Conservation (phyloP, 2,113 vertebrate species). For the Pyxicephalus adspersus region DNA sequence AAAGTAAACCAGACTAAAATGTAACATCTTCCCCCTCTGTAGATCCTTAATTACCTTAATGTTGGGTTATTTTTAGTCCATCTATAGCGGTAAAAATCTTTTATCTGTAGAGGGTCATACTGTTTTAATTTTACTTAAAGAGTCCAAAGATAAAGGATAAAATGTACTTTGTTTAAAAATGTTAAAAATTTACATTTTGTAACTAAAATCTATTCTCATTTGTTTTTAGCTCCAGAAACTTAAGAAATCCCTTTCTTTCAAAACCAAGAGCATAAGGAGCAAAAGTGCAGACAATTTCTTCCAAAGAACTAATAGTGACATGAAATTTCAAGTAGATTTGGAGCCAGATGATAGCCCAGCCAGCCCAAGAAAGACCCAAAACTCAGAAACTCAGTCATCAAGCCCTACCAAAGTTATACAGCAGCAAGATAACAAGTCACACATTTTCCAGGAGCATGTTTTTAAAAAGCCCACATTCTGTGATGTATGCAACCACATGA, state of each 20-base stretch:
- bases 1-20: too few relatives aligned
- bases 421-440: slow-evolving; percentile 78
- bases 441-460: slow-evolving; percentile 94
- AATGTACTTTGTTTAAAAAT: too few relatives aligned
- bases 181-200: background rate
- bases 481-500: slow-evolving; percentile 98
- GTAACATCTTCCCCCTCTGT: too few relatives aligned
- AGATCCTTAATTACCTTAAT: too few relatives aligned
- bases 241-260: slow-evolving; percentile 96
- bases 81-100: too few relatives aligned
- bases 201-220: slow-evolving; percentile 20
- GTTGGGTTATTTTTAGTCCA: too few relatives aligned
- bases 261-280: slow-evolving; percentile 95
- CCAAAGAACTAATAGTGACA: slow-evolving; percentile 80
- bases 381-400: slow-evolving; percentile 74
- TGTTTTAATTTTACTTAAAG: too few relatives aligned
- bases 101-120: too few relatives aligned
- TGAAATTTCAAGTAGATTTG: slow-evolving; percentile 80
- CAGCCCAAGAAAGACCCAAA: slow-evolving; percentile 80
- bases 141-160: too few relatives aligned
- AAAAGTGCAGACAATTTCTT: slow-evolving; percentile 99
- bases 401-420: slow-evolving; percentile 79
- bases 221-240: slow-evolving; percentile 89
- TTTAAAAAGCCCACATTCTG: slow-evolving; percentile 99
- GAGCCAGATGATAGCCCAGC: slow-evolving; percentile 80